Base-by-base conservation (phyloP, 2,888 invertebrate species). In the Drosophila differens region DNA sequence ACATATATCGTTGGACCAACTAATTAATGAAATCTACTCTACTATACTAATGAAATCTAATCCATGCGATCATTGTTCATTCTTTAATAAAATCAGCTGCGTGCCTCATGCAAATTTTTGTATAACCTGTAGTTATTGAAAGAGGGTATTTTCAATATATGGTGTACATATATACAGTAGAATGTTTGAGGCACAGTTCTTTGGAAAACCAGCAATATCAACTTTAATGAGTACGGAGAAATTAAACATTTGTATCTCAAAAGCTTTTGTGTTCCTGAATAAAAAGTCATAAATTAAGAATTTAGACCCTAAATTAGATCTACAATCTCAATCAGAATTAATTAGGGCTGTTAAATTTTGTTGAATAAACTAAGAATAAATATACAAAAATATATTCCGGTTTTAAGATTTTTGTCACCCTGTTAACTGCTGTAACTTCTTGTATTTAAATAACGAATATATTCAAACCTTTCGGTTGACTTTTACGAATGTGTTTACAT, bases 21-120 rank as follows among this genome's bases (percentile, higher is more conserved):
- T 88, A 87, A 90, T 87, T 90, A 90, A 87, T 83, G 81, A 87
- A 90, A 87, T 90, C 87, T 76, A 76, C 16, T 47, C 47, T 25
- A 47, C 22, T 47, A 16, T 72, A 76, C 86, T 76, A 86, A 82
- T 70, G 47, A 47, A 47, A 89, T 85, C 88, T 79, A 70, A 85
- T 83, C 85, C 74, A 63, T 72, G 66, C 71, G 70, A 81, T 81
- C 81, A 79, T 75, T 80, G 75, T 71, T 79, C 76, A 80, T 76
- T 80, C 60, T 58, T 76, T 66, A 76, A 67, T 73, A 67, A 69
- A 67, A 76, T 73, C 74, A 81, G 70, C 73, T 74, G 81, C 41
- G 73, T 54, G 76, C 49, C 64, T 55, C 35, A 81, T 73, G 66
- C 70, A 60, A 81, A 74, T 74, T 69, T 52, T 4, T 3, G 0